A percentile compares a stretch with the other conserved stretches of the same genome.
phyloP scores from a whole-genome alignment of 2,888 invertebrate species.

The Eupithecia subfuscata region DNA sequence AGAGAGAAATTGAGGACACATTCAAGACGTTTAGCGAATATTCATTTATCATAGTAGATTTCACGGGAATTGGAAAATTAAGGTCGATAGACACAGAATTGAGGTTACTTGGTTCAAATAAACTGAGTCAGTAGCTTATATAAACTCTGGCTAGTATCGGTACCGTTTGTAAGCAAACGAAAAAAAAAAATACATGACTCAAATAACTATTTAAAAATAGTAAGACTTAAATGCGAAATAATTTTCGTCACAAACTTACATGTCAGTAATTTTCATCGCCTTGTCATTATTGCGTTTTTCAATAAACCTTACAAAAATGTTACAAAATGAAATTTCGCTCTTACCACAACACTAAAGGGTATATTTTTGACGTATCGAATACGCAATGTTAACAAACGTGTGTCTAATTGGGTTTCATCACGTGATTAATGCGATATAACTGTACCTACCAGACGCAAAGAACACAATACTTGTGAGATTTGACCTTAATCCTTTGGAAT shows the following conservation, averaged over 20 bases:
- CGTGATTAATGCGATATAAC: slow-evolving; percentile 47
- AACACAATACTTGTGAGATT: not conserved
- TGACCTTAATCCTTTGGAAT: not conserved
- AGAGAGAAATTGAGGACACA: slow-evolving; percentile 17
- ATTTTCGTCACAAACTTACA: not conserved
- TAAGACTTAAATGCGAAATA: not conserved
- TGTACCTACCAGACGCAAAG: slow-evolving; percentile 6
- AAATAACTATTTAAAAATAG: not conserved
- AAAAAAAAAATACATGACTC: not conserved
- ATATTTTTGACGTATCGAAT: slow-evolving; percentile 14
- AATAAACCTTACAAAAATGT: slow-evolving; percentile 10
- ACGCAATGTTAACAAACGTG: slow-evolving; percentile 56
- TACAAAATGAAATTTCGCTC: slow-evolving; percentile 7
- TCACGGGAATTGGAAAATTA: slow-evolving; percentile 22
- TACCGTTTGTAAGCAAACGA: not conserved
- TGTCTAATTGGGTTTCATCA: slow-evolving; percentile 62
- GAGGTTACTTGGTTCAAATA: slow-evolving; percentile 12
- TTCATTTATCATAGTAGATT: slow-evolving; percentile 13
- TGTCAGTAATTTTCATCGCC: not conserved
- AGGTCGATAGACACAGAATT: slow-evolving; percentile 6
- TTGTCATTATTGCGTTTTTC: slow-evolving; percentile 37
- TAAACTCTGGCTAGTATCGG: not conserved
- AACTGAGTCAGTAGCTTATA: slow-evolving; percentile 2
- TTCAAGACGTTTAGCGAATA: not conserved
- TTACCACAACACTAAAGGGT: not conserved